These are phyloP conservation scores for Calliopum simillimum DNA, from an alignment of 2,888 invertebrate species.

Conservation along the genomic window DNA sequence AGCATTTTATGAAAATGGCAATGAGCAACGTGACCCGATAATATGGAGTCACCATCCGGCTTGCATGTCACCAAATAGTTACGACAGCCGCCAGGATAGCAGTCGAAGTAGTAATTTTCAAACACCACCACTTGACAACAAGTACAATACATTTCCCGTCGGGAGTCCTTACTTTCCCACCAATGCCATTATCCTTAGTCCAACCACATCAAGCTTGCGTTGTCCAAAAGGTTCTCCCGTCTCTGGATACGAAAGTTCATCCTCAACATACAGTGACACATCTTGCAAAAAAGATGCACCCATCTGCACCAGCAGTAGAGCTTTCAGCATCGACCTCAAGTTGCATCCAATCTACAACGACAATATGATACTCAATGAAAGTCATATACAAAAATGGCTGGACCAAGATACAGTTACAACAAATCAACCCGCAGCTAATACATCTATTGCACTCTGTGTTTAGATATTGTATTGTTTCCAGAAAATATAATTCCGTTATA, in stretches of 20 bases:
- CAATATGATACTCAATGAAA: slow-evolving; percentile 66
- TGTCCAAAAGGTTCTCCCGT: slow-evolving; percentile 67
- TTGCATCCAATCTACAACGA: slow-evolving; percentile 71
- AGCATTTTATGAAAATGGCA: slow-evolving; percentile 33
- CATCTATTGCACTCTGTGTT: slow-evolving; percentile 52
- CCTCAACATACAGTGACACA: slow-evolving; percentile 65
- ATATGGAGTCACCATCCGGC: slow-evolving; percentile 64
- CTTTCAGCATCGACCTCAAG: slow-evolving; percentile 70
- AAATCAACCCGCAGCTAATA: slow-evolving; percentile 44
- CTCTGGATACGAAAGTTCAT: slow-evolving; percentile 67
- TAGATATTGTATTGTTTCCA: slow-evolving; percentile 35
- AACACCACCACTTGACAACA: slow-evolving; percentile 50
- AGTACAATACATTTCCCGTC: slow-evolving; percentile 55
- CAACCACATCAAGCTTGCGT: slow-evolving; percentile 60
- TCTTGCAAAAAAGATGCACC: slow-evolving; percentile 49
- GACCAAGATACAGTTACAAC: slow-evolving; percentile 66
- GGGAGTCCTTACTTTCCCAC: slow-evolving; percentile 60
- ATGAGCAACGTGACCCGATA: slow-evolving; percentile 59
- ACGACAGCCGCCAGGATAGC: slow-evolving; percentile 39
- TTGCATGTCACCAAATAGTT: slow-evolving; percentile 46
- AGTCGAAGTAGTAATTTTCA: slow-evolving; percentile 54
- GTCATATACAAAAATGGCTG: slow-evolving; percentile 72
- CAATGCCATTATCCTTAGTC: slow-evolving; percentile 44
- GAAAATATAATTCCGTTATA: neutral
- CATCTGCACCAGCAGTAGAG: slow-evolving; percentile 45